Conservation (phyloP, 2,888 invertebrate species). For the Lochmaea capreae region DNA sequence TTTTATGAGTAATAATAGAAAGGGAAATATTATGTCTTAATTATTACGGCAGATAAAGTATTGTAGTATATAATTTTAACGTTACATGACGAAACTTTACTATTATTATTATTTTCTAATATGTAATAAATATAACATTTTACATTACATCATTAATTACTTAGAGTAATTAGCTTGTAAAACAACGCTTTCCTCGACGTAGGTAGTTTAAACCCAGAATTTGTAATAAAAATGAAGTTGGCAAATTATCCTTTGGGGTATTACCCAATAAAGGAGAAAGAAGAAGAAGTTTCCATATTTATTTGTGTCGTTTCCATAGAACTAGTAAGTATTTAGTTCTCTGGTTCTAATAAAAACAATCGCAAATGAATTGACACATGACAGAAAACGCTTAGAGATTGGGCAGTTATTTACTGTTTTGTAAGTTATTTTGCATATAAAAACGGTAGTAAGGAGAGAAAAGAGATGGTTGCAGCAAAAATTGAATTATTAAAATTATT, state of each 20-base stretch:
- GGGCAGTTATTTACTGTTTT: too few relatives aligned
- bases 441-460: too few relatives aligned
- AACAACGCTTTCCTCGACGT: neutral
- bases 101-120: neutral
- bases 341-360: too few relatives aligned
- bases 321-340: too few relatives aligned
- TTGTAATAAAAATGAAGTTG: neutral
- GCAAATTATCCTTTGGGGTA: neutral
- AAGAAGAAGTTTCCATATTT: too few relatives aligned
- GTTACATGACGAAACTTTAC: constrained; percentile 2
- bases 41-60: neutral
- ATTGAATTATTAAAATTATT: too few relatives aligned
- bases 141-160: neutral
- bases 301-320: too few relatives aligned
- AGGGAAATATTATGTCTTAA: neutral
- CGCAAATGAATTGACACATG: too few relatives aligned
- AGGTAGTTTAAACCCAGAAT: neutral
- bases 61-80: neutral
- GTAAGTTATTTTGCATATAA: too few relatives aligned
- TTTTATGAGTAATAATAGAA: neutral
- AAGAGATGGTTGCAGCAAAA: too few relatives aligned
- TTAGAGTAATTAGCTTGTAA: neutral
- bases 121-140: neutral
- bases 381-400: too few relatives aligned
- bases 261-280: too few relatives aligned